phyloP scores from a whole-genome alignment of 2,113 vertebrate species.

The Suricata suricatta region DNA sequence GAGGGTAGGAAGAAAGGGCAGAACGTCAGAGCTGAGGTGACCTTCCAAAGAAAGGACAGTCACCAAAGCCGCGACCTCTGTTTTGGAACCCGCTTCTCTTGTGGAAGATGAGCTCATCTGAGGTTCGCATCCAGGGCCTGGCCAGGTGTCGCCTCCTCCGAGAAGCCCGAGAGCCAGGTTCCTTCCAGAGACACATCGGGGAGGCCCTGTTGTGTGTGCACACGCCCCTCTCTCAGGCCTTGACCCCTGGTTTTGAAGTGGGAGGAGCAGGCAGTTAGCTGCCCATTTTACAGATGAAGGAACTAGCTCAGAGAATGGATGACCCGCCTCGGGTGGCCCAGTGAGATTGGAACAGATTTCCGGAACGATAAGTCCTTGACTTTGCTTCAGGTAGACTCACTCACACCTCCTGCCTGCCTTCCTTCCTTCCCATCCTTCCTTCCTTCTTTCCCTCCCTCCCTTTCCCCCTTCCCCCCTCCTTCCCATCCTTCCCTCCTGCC shows the following conservation, averaged over 20 bases:
- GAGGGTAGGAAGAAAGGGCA: neutral
- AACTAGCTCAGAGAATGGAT: neutral
- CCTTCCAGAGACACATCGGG: neutral
- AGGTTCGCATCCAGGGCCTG: neutral
- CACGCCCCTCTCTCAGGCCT: neutral
- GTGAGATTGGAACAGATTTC: neutral
- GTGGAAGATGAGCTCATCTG: rapidly evolving
- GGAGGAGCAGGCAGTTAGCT: neutral
- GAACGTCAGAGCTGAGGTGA: neutral
- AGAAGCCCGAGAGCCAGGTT: neutral
- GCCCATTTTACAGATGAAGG: neutral
- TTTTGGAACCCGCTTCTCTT: neutral
- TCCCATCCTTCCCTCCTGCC: too few species aligned
- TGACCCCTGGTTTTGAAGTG: neutral
- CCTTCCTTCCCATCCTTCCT: too few species aligned
- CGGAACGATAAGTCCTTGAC: neutral
- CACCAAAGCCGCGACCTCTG: neutral
- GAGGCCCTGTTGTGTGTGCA: neutral
- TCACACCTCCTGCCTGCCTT: too few species aligned
- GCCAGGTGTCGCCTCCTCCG: neutral
- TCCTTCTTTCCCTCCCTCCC: too few species aligned
- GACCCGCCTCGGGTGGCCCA: too few species aligned
- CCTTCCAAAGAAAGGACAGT: neutral
- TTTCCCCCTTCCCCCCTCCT: too few species aligned
- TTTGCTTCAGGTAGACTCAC: neutral